These are phyloP conservation scores for Melanotaenia parkinsoni DNA, from an alignment of 2,797 vertebrate species.

Conservation along the genomic window DNA sequence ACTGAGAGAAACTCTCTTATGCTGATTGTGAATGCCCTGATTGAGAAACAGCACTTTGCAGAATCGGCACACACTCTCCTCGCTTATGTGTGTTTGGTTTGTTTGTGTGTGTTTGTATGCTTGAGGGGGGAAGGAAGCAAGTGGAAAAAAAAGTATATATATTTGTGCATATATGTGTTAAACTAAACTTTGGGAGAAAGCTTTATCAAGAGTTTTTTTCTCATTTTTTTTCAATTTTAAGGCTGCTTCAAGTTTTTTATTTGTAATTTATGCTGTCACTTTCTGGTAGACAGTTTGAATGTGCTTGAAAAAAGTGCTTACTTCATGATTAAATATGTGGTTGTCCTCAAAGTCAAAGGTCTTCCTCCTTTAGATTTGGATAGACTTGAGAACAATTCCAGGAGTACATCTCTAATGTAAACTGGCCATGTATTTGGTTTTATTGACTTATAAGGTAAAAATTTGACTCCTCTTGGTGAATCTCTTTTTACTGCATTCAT, in stretches of 20 bases:
- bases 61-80: slow-evolving; percentile 61
- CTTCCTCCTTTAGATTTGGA: slow-evolving; percentile 51
- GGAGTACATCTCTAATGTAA: slow-evolving; percentile 17
- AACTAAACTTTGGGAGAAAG: slow-evolving; percentile 49
- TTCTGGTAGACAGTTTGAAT: slow-evolving; percentile 52
- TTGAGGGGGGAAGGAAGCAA: slow-evolving; percentile 25
- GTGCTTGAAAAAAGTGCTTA: slow-evolving; percentile 37
- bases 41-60: slow-evolving; percentile 79
- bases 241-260: slow-evolving; percentile 54
- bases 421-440: slow-evolving; percentile 52
- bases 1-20: slow-evolving; percentile 79
- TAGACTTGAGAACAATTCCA: slow-evolving; percentile 22
- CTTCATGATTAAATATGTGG: slow-evolving; percentile 59
- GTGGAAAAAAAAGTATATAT: slow-evolving; percentile 18
- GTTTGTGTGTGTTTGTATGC: slow-evolving; percentile 28
- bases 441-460: slow-evolving; percentile 1
- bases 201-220: slow-evolving; percentile 47
- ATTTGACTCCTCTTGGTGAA: not conserved
- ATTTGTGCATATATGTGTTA: slow-evolving; percentile 42
- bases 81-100: slow-evolving; percentile 47
- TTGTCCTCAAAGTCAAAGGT: slow-evolving; percentile 48
- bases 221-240: slow-evolving; percentile 36
- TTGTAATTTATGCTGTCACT: slow-evolving; percentile 66
- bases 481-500: slow-evolving; percentile 31
- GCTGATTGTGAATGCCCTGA: slow-evolving; percentile 86